Base-by-base conservation (phyloP, 2,113 vertebrate genomes). In the Sprattus sprattus region DNA sequence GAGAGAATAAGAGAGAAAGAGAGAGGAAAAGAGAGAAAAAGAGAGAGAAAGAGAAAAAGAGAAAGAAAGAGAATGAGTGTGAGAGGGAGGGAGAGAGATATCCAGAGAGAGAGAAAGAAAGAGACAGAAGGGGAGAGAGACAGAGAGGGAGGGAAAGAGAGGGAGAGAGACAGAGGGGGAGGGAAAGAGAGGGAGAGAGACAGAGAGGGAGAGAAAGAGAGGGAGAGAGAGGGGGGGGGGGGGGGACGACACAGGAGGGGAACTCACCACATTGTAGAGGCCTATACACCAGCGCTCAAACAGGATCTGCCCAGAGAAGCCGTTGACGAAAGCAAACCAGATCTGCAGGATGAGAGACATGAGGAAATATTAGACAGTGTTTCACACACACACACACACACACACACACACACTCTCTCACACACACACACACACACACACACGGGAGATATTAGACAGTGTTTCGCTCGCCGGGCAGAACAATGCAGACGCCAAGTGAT, bases 221-320 rank as follows among this genome's bases (percentile, higher is more conserved):
- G 47, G 11, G 47, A 8, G 47, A 8, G 8, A 9, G 47, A 8
- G 50, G 3, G 50, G 3, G 60, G 4, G 60, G 9, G 60, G 4
- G n/a, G 7, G 60, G 1, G n/a, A 64, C 7, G n/a, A 64, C 0
- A 11, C 25, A 32, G 25, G 25, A 89, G 85, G 52, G 86, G 85
- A 64, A 95, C 97, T 97, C 95, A 99, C 98, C 97, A 99, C 98
- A 18, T 99, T 99, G 93, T 99, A 99, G 86, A 99, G 95, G 87
- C 98, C 98, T 91, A 99, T 99, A 90, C 98, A 99, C 98, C 98
- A 99, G 88, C 98, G 96, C 91, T 99, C 98, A 91, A 99, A 99
- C 78, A 99, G 97, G 92, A 99, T 99, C 93, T 99, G 98, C 89
- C 98, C 98, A 80, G 98, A 99, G 94, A 99, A 99, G 71, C 98